Percentiles rank a stretch among this genome's conserved stretches.
Conservation (phyloP, 2,888 invertebrate genomes). For the Corbicula japonica region DNA sequence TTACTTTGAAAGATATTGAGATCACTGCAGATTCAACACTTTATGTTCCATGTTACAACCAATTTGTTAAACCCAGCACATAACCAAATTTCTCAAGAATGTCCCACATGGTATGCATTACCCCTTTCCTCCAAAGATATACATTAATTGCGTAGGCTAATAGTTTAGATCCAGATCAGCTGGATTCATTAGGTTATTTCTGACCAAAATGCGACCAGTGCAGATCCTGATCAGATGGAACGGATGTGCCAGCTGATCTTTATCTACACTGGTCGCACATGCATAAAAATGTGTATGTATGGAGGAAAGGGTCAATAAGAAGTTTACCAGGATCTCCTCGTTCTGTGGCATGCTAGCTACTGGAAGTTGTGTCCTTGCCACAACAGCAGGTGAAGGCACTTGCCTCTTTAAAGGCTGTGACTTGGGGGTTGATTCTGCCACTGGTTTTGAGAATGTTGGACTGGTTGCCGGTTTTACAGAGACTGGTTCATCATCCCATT, state of each 20-base stretch:
- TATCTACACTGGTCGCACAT: no score
- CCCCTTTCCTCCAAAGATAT: no score
- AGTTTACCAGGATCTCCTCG: conserved; percentile 33
- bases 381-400: not conserved
- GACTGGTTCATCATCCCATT: conserved; percentile 20
- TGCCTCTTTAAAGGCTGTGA: not conserved
- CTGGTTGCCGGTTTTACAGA: not conserved
- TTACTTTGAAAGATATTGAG: no score
- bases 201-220: no score
- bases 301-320: no score
- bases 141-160: no score
- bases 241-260: no score
- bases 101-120: not conserved
- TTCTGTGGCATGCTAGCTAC: conserved; percentile 30
- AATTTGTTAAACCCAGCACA: not conserved
- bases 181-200: no score
- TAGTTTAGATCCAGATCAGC: no score
- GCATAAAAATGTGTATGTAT: no score
- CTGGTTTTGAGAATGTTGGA: conserved; percentile 16
- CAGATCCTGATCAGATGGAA: no score
- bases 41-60: not conserved
- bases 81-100: not conserved
- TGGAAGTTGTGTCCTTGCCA: conserved; percentile 10
- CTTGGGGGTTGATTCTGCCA: conserved; percentile 25
- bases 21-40: no score